phyloP scores from a whole-genome alignment of 2,888 invertebrate species.

The Calliscelio sp. region DNA sequence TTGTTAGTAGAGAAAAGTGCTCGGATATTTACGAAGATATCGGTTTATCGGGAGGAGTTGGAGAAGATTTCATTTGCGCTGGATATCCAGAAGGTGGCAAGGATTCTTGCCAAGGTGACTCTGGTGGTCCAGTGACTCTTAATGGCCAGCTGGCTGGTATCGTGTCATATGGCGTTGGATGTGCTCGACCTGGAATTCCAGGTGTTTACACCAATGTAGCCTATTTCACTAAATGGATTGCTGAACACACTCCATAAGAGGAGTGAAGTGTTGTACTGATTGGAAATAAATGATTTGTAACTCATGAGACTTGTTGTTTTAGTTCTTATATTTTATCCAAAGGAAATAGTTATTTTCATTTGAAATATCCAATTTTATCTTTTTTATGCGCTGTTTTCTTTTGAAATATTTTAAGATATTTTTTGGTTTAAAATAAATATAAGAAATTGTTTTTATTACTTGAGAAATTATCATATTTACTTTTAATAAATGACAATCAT shows the following conservation, averaged over 20 bases:
- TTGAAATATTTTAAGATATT: no score
- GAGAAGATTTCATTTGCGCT: constrained; percentile 45
- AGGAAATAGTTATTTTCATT: no score
- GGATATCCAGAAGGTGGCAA: constrained; percentile 52
- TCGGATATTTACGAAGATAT: constrained; percentile 81
- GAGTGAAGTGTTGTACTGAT: neutral
- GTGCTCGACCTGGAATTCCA: constrained; percentile 43
- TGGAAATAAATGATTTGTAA: no score
- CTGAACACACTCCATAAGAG: constrained; percentile 43
- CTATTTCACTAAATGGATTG: constrained; percentile 45
- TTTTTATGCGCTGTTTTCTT: no score
- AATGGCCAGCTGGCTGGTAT: constrained; percentile 54
- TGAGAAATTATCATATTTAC: no score
- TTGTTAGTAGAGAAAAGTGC: constrained; percentile 87
- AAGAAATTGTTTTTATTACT: no score
- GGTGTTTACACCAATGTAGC: constrained; percentile 58
- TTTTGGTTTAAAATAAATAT: no score
- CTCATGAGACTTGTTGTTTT: no score
- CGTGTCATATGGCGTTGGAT: constrained; percentile 62
- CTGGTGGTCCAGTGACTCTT: constrained; percentile 62
- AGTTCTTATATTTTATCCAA: no score
- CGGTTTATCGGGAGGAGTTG: constrained; percentile 5
- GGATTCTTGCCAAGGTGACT: constrained; percentile 68
- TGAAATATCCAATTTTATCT: no score
- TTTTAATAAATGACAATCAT: no score